These are phyloP conservation scores for Gavialis gangeticus DNA, from an alignment of 2,113 vertebrate genomes.

Conservation along the genomic window DNA sequence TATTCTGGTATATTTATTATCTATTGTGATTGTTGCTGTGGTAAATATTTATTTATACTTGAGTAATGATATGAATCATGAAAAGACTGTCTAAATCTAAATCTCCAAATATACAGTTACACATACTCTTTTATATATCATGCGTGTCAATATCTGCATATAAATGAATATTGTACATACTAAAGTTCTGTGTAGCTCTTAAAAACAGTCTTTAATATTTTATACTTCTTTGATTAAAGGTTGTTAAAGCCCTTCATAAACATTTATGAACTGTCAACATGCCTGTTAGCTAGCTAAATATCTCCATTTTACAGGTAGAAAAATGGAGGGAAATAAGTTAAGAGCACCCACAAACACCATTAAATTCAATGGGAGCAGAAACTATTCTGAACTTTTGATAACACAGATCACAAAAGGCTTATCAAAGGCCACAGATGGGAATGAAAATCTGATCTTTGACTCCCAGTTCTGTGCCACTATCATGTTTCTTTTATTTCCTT, in stretches of 20 bases:
- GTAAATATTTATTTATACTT: not conserved
- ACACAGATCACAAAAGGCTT: not conserved
- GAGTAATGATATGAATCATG: not conserved
- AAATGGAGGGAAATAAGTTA: not conserved
- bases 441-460: not conserved
- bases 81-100: not conserved
- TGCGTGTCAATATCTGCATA: not conserved
- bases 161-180: not conserved
- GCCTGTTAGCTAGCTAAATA: not conserved
- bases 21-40: not conserved
- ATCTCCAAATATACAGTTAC: not conserved
- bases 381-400: constrained; percentile 5
- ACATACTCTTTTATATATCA: not conserved
- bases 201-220: not conserved
- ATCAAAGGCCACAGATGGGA: constrained; percentile 26
- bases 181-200: not conserved
- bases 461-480: not conserved
- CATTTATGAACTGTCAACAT: not conserved
- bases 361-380: not conserved
- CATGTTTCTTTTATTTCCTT: not conserved
- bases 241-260: not conserved
- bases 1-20: not conserved
- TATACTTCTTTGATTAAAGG: not conserved
- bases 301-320: constrained; percentile 34
- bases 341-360: not conserved